Evolutionary conservation across 2,888 invertebrate genomes (phyloP), one percentile per base, ranked within the genome.

Genomic region (Netelia fuscicornis): DNA sequence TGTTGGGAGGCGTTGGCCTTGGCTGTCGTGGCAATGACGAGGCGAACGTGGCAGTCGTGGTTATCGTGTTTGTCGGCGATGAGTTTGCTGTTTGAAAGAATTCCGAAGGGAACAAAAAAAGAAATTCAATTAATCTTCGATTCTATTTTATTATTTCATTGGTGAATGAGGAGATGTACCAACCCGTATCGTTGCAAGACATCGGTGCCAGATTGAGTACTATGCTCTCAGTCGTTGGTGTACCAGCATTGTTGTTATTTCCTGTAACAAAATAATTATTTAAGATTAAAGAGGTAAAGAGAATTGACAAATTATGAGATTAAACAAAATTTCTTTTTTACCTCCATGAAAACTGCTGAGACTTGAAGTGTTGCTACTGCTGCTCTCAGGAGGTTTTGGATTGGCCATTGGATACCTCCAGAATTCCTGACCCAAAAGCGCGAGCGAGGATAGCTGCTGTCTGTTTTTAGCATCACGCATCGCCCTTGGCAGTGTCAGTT

Each of bases 401-500:
- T 96, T 96, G 9, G 97, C 96, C 96, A 97, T 96, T 13, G 97
- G 97, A 93, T 97, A 97, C 90, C 95, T 93, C 97, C 97, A 97
- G 94, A 97, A 97, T 93, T 97, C 97, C 93, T 98, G 98, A 44
- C 98, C 99, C 70, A 99, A 95, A 86, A 98, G 95, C 8, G 98
- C 98, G 76, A 98, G 94, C 1, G 98, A 98, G 70, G 97, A 97
- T 68, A 99, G 95, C 92, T 98, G 98, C 93, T 98, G 98, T 60
- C 98, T 96, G 91, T 98, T 98, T 93, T 97, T 97, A 70, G 98
- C 98, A 88, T 98, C 97, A 75, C 97, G 96, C 89, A 99, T 96
- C 44, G 98, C 96, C 88, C 96, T 96, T 62, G 99, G 98, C 91
- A 99, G 94, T 88, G 96, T 96, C 89, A 99, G 95, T 94, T 97